phyloP scores from a whole-genome alignment of 2,888 invertebrate species.

The Drosophila nigricruria region DNA sequence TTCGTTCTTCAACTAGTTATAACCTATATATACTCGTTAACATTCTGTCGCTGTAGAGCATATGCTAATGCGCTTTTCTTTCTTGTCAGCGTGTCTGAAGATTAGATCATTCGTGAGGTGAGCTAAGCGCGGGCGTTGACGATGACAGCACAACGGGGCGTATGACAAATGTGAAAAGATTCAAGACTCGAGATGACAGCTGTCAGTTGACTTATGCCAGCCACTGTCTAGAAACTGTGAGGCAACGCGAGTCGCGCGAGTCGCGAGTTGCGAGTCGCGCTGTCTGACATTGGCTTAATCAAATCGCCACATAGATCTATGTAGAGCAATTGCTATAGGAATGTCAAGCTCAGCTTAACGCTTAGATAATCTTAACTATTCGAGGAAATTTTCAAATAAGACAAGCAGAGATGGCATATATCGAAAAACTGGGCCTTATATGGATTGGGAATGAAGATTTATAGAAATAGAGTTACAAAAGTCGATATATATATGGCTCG shows the following conservation, averaged over 20 bases:
- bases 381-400: neutral
- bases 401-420: neutral
- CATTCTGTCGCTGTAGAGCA: neutral
- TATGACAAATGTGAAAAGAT: constrained; percentile 43
- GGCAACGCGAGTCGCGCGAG: neutral
- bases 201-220: constrained; percentile 17
- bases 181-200: constrained; percentile 21
- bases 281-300: constrained; percentile 21
- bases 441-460: neutral
- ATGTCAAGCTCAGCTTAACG: neutral
- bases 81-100: constrained; percentile 34
- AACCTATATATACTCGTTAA: neutral
- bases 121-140: constrained; percentile 67
- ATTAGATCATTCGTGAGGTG: constrained; percentile 65
- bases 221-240: constrained; percentile 3
- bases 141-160: constrained; percentile 34
- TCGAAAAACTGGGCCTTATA: neutral
- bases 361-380: neutral
- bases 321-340: constrained; percentile 2
- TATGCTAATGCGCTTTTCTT: constrained; percentile 35
- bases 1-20: neutral
- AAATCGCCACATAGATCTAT: constrained; percentile 15
- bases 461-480: too few species aligned
- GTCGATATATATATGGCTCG: too few species aligned
- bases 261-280: neutral